Conservation (phyloP, 30 jellyfish, hydroid and myxozoan genomes). For the Sanderia malayensis region DNA sequence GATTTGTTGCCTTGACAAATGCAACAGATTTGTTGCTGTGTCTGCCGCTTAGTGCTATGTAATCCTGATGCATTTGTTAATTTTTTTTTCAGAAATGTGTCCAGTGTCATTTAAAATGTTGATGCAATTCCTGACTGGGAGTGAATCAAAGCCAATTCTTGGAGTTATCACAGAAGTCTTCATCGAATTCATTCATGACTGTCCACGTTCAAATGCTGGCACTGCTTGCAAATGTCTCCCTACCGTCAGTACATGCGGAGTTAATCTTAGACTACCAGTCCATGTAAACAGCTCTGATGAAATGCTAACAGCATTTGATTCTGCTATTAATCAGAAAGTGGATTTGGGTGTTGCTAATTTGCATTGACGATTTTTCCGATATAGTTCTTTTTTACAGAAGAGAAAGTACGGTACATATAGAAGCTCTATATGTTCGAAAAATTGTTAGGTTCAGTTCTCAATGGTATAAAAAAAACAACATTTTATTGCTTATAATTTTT, state of each 20-base stretch:
- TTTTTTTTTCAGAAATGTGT: constrained; percentile 1
- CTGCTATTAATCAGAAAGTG: constrained; percentile 24
- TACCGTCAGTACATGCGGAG: constrained; percentile 32
- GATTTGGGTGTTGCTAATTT: constrained; percentile 17
- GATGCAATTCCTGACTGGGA: constrained; percentile 30
- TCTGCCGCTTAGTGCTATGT: not conserved
- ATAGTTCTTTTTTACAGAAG: too few species aligned
- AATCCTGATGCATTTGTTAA: not conserved
- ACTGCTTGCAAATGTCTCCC: constrained; percentile 46
- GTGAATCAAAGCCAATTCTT: constrained; percentile 24
- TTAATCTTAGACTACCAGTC: constrained; percentile 10
- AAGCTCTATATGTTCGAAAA: too few species aligned
- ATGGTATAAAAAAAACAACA: too few species aligned
- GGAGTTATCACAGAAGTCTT: constrained; percentile 8
- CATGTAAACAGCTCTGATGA: constrained; percentile 16
- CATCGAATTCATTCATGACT: constrained; percentile 23
- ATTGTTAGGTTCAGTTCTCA: too few species aligned
- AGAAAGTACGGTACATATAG: too few species aligned
- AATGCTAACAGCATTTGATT: constrained; percentile 22
- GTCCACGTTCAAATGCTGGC: constrained; percentile 17
- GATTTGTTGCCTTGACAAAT: too few species aligned
- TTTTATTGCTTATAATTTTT: too few species aligned
- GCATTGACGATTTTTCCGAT: too few species aligned
- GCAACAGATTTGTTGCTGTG: too few species aligned
- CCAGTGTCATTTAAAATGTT: constrained; percentile 6